These are phyloP conservation scores for Drosophila rellima DNA, from an alignment of 2,888 invertebrate genomes.

Conservation along the genomic window DNA sequence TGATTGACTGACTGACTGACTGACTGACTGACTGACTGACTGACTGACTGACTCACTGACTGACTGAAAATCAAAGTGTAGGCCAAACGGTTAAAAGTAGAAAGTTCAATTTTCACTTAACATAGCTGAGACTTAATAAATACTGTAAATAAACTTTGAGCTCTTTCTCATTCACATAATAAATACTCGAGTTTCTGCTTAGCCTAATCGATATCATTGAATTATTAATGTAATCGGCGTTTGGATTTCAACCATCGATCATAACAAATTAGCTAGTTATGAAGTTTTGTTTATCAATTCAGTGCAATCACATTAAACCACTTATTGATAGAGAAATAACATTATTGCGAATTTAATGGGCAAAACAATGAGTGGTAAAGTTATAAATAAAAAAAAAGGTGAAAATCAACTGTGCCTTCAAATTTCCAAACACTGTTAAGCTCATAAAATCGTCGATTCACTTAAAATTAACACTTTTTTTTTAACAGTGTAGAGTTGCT, in stretches of 20 bases:
- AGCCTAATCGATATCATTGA: neutral
- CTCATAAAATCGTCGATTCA: too few species aligned
- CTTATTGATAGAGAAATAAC: neutral
- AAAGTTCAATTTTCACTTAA: too few species aligned
- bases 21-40: too few species aligned
- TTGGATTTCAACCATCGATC: neutral
- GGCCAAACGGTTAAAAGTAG: too few species aligned
- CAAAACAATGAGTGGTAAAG: neutral
- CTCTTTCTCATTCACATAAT: neutral
- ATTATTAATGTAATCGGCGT: neutral
- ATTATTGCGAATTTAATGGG: neutral
- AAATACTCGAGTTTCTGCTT: neutral
- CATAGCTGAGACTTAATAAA: too few species aligned
- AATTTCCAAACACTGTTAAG: too few species aligned
- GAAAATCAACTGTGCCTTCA: too few species aligned
- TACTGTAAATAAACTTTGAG: too few species aligned
- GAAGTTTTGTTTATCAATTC: conserved; percentile 6
- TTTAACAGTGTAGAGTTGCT: conserved; percentile 1
- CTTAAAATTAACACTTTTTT: neutral
- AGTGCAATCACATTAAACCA: neutral
- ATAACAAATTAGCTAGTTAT: neutral
- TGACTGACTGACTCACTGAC: too few species aligned
- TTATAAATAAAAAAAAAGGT: too few species aligned
- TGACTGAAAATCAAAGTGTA: too few species aligned
- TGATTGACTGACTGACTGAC: too few species aligned